phyloP scores from a whole-genome alignment of 2,797 vertebrate species.

The Ataeniobius toweri region DNA sequence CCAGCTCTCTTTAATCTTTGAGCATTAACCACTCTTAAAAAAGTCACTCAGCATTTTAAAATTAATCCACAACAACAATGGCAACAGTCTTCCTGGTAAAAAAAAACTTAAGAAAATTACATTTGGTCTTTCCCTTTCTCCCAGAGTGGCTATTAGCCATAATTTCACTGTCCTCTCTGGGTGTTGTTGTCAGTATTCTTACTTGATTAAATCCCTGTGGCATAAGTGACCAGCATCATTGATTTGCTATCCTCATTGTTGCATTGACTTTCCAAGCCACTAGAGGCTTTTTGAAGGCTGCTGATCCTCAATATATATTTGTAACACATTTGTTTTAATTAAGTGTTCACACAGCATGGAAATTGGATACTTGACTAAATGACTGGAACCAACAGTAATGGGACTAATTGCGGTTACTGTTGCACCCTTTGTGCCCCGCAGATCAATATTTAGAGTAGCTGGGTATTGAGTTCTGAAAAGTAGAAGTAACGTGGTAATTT shows the following conservation, averaged over 20 bases:
- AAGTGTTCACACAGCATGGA: slow-evolving; percentile 84
- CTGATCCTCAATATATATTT: slow-evolving; percentile 83
- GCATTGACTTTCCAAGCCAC: slow-evolving; percentile 79
- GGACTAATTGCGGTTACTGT: slow-evolving; percentile 81
- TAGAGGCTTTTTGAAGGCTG: slow-evolving; percentile 78
- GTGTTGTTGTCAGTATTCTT: slow-evolving; percentile 73
- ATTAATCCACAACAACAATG: slow-evolving; percentile 27
- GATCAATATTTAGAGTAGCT: slow-evolving; percentile 81
- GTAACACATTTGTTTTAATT: slow-evolving; percentile 89
- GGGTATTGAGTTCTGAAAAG: slow-evolving; percentile 65
- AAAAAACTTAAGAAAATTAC: slow-evolving; percentile 26
- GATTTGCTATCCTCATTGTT: slow-evolving; percentile 80
- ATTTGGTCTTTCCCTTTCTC: slow-evolving; percentile 48
- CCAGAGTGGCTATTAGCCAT: slow-evolving; percentile 62
- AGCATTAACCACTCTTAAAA: slow-evolving; percentile 33
- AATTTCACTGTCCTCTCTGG: slow-evolving; percentile 57
- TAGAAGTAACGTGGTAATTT: slow-evolving; percentile 60
- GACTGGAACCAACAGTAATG: slow-evolving; percentile 80
- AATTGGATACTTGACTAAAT: slow-evolving; percentile 84
- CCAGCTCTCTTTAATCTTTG: slow-evolving; percentile 26
- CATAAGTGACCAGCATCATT: slow-evolving; percentile 78
- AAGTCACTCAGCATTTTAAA: slow-evolving; percentile 30
- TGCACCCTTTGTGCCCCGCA: slow-evolving; percentile 61
- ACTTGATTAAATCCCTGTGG: slow-evolving; percentile 80
- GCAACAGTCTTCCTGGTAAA: slow-evolving; percentile 36